Evolutionary conservation across 2,113 vertebrate species (phyloP).

Genomic region (Pelodiscus sinensis): DNA sequence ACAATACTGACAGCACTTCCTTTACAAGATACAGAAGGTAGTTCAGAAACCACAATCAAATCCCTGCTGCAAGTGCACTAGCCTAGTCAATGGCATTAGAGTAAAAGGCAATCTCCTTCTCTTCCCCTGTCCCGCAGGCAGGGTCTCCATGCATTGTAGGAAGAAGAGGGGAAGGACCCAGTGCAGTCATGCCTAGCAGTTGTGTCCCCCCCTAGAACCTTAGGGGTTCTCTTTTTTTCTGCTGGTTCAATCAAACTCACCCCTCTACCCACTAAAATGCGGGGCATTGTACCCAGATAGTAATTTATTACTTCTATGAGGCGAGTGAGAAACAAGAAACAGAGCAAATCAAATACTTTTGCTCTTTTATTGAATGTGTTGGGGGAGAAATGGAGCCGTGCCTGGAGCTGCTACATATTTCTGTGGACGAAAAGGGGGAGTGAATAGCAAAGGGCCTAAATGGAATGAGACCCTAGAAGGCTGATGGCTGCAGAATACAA

Average conservation of each 20-base stretch:
- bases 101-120: not conserved
- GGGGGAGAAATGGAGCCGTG: not conserved
- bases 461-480: not conserved
- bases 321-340: not conserved
- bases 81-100: not conserved
- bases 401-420: not conserved
- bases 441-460: not conserved
- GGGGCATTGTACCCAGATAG: not conserved
- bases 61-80: not conserved
- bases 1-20: not conserved
- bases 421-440: not conserved
- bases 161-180: not conserved
- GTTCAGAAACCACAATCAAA: not conserved
- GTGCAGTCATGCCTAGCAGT: not conserved
- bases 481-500: not conserved
- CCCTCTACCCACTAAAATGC: not conserved
- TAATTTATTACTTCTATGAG: not conserved
- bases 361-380: not conserved
- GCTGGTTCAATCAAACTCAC: not conserved
- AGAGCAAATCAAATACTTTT: not conserved
- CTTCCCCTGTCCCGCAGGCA: not conserved
- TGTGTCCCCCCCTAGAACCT: not conserved
- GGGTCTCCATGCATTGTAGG: not conserved
- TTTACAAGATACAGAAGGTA: not conserved
- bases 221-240: not conserved